Percentiles rank a stretch among this genome's conserved stretches.
These are phyloP conservation scores for Lateolabrax maculatus DNA, from an alignment of 2,797 vertebrate species.

Conservation along the genomic window DNA sequence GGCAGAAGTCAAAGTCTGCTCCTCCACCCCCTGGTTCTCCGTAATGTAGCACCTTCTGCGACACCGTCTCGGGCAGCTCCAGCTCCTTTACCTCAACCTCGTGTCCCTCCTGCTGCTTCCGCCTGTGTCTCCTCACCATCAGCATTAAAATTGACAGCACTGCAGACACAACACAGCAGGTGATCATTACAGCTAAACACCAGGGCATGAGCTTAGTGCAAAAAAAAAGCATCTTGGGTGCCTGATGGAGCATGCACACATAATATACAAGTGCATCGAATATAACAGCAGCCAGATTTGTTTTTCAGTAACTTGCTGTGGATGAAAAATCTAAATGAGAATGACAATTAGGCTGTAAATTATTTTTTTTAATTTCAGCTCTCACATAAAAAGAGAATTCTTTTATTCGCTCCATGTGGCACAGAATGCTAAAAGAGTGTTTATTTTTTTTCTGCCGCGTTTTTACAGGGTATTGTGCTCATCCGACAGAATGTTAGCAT, in stretches of 20 bases:
- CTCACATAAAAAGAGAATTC: slow-evolving; percentile 27
- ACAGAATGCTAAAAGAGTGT: slow-evolving; percentile 44
- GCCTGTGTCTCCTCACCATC: slow-evolving; percentile 85
- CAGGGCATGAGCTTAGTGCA: slow-evolving; percentile 47
- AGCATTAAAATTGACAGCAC: slow-evolving; percentile 88
- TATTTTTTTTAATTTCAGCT: slow-evolving; percentile 51
- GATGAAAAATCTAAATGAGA: slow-evolving; percentile 26
- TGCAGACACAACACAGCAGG: slow-evolving; percentile 77
- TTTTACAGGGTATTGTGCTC: slow-evolving; percentile 55
- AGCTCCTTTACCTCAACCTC: slow-evolving; percentile 79
- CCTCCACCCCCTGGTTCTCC: slow-evolving; percentile 75
- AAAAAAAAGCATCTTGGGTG: slow-evolving; percentile 28
- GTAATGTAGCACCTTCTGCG: slow-evolving; percentile 92
- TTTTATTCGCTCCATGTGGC: slow-evolving; percentile 46
- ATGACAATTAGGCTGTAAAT: slow-evolving; percentile 44
- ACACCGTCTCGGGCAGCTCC: slow-evolving; percentile 88
- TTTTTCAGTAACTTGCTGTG: slow-evolving; percentile 27
- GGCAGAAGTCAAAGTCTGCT: slow-evolving; percentile 68
- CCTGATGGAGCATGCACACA: slow-evolving; percentile 55
- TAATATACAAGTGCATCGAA: slow-evolving; percentile 19
- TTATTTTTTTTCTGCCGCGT: slow-evolving; percentile 35
- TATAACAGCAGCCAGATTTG: slow-evolving; percentile 47
- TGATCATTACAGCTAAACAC: slow-evolving; percentile 73
- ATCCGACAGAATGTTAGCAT: slow-evolving; percentile 76
- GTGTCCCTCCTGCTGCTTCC: slow-evolving; percentile 75